phyloP scores from a whole-genome alignment of 2,113 vertebrate genomes.

The Daphoenositta chrysoptera region DNA sequence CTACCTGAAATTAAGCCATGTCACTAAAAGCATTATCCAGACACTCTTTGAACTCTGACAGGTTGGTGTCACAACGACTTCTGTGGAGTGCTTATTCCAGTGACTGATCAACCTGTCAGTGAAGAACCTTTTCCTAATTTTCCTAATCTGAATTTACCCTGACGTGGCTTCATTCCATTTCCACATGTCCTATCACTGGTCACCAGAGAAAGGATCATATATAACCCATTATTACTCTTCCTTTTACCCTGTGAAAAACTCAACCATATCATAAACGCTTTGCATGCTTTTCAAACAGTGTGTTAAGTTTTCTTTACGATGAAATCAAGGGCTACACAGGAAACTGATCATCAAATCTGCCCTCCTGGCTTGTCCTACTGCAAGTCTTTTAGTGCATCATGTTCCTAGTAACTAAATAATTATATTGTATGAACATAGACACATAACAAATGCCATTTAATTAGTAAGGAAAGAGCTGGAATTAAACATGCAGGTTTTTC shows the following conservation, averaged over 20 bases:
- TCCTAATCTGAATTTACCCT: background rate
- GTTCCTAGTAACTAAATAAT: background rate
- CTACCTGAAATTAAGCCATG: background rate
- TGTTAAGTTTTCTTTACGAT: background rate
- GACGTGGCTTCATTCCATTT: background rate
- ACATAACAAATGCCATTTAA: background rate
- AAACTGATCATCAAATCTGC: background rate
- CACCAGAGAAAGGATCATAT: background rate
- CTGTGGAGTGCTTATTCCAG: background rate
- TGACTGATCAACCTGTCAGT: background rate
- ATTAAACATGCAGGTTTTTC: background rate
- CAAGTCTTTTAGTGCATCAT: background rate
- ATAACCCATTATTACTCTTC: background rate
- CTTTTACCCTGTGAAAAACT: background rate
- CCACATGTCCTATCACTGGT: background rate
- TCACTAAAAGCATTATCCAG: background rate
- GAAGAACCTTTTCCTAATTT: background rate
- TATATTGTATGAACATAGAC: background rate
- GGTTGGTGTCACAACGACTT: fast-evolving
- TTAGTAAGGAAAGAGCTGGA: background rate
- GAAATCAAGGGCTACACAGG: background rate
- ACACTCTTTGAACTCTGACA: background rate
- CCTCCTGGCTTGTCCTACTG: background rate
- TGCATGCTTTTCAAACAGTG: background rate
- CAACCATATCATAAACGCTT: background rate